Evolutionary conservation across 2,888 invertebrate species (phyloP).

Genomic region (Toxonevra muliebris): DNA sequence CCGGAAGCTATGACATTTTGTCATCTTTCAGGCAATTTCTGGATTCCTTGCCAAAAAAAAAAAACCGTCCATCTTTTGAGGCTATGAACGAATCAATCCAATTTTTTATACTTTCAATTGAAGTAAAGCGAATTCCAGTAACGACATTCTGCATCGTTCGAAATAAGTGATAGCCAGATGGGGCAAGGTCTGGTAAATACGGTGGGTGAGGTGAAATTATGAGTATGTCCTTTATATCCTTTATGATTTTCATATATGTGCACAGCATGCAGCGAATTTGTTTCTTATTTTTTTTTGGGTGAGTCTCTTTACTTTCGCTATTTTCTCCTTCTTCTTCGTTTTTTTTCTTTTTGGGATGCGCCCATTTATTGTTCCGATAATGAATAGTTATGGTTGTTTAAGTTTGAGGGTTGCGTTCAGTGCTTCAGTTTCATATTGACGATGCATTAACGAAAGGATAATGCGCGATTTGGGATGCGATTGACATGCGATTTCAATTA

Average conservation of each 20-base stretch:
- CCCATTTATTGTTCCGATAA: slow-evolving; percentile 39
- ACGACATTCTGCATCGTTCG: too few relatives aligned
- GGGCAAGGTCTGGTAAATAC: too few relatives aligned
- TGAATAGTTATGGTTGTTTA: slow-evolving; percentile 47
- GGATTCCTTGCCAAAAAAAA: too few relatives aligned
- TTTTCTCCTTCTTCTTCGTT: slow-evolving; percentile 17
- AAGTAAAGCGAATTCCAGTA: too few relatives aligned
- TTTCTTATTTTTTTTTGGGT: slow-evolving; percentile 30
- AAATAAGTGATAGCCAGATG: too few relatives aligned
- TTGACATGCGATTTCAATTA: slow-evolving; percentile 40
- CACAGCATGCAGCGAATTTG: not conserved
- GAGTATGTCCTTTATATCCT: slow-evolving; percentile 40
- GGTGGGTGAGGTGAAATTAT: slow-evolving; percentile 57
- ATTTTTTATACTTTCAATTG: too few relatives aligned
- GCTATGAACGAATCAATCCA: too few relatives aligned
- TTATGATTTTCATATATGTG: slow-evolving; percentile 35
- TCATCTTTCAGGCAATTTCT: too few relatives aligned
- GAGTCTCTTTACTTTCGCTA: slow-evolving; percentile 21
- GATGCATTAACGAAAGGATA: slow-evolving; percentile 40
- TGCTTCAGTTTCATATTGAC: slow-evolving; percentile 10
- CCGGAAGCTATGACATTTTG: too few relatives aligned
- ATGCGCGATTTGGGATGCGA: slow-evolving; percentile 44
- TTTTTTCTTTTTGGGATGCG: slow-evolving; percentile 17
- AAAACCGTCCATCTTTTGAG: too few relatives aligned
- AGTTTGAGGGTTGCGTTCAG: slow-evolving; percentile 40